A percentile compares a stretch with the other conserved stretches of the same genome.
Evolutionary conservation across 1,140 invertebrate species (phyloP).

Genomic region (Drosophila fuyamai): DNA sequence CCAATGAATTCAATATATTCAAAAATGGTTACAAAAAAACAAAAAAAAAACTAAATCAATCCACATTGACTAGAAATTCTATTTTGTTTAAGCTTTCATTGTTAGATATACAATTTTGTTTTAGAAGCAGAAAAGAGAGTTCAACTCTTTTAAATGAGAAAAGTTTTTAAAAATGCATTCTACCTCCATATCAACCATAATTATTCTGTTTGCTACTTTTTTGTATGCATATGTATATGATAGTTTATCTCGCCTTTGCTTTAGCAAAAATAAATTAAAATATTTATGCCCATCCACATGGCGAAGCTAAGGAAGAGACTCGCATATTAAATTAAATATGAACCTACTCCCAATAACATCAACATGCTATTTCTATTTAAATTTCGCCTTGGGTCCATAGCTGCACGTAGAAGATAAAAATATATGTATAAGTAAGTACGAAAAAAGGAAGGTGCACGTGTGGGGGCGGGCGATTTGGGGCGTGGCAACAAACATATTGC

Average conservation of each 20-base stretch:
- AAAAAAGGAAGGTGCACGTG: constrained; percentile 28
- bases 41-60: background rate
- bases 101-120: no score
- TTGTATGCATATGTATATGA: background rate
- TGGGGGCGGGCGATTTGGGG: constrained; percentile 28
- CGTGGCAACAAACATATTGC: constrained; percentile 74
- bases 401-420: constrained; percentile 78
- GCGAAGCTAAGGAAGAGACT: constrained; percentile 15
- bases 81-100: no score
- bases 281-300: constrained; percentile 48
- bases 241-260: constrained; percentile 8
- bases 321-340: constrained; percentile 79
- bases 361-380: constrained; percentile 81
- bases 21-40: no score
- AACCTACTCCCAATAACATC: constrained; percentile 78
- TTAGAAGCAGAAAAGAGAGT: no score
- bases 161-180: background rate
- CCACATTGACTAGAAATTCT: no score
- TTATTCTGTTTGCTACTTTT: constrained; percentile 1
- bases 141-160: background rate
- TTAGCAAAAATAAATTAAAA: constrained; percentile 63
- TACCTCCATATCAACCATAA: background rate
- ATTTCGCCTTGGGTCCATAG: constrained; percentile 68
- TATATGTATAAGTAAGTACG: constrained; percentile 44
- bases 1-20: no score